phyloP scores from a whole-genome alignment of 2,113 vertebrate species.

The Pollachius pollachius region DNA sequence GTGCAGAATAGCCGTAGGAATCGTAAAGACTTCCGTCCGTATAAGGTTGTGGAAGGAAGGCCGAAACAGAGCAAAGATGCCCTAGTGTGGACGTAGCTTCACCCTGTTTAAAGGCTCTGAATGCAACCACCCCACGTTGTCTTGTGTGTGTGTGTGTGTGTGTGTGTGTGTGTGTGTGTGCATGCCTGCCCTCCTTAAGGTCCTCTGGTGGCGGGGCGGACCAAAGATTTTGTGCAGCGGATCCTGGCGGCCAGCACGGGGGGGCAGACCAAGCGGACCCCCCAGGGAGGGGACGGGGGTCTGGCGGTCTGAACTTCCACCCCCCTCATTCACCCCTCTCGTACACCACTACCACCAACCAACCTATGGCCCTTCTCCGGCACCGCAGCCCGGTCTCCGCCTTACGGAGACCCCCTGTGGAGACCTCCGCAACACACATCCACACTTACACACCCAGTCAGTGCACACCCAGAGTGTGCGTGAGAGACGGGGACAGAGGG shows the following conservation, averaged over 20 bases:
- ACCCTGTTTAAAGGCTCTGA: too few species aligned
- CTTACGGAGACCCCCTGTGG: too few species aligned
- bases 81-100: too few species aligned
- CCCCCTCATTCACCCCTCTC: background rate
- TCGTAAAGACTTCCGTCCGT: too few species aligned
- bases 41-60: too few species aligned
- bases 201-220: constrained; percentile 72
- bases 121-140: too few species aligned
- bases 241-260: constrained; percentile 65
- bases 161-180: constrained; percentile 3
- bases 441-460: too few species aligned
- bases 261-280: constrained; percentile 39
- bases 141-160: background rate
- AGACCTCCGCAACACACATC: too few species aligned
- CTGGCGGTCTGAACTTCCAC: constrained; percentile 28
- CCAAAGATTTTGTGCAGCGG: constrained; percentile 75
- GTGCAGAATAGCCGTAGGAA: too few species aligned
- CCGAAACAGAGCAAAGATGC: too few species aligned
- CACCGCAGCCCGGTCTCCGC: background rate
- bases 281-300: constrained; percentile 26
- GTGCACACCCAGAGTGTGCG: too few species aligned
- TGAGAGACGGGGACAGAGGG: too few species aligned
- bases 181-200: constrained; percentile 43
- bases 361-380: background rate
- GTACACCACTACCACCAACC: background rate